Evolutionary conservation across 2,113 vertebrate genomes (phyloP).

Genomic region (Erinaceus europaeus): DNA sequence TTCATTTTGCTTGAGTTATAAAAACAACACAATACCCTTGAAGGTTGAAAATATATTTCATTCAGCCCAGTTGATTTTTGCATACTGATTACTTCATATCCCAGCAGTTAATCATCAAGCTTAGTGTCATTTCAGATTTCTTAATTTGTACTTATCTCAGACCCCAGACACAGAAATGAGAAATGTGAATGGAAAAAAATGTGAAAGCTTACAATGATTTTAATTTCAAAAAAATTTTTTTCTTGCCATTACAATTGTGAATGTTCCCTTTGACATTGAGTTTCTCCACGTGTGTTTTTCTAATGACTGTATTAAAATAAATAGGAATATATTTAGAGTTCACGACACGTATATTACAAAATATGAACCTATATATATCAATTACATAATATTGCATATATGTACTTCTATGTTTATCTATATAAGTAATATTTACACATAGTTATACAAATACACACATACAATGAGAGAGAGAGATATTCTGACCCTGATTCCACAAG

Average conservation of each 20-base stretch:
- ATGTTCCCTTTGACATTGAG: slow-evolving; percentile 17
- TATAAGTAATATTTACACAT: not conserved
- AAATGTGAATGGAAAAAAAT: slow-evolving; percentile 4
- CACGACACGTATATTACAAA: not conserved
- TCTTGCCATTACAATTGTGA: not conserved
- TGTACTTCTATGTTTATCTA: not conserved
- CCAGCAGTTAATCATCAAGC: slow-evolving; percentile 58
- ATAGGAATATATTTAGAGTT: not conserved
- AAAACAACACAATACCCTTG: slow-evolving; percentile 48
- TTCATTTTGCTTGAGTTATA: slow-evolving; percentile 23
- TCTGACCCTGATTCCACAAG: not conserved
- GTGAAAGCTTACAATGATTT: slow-evolving; percentile 31
- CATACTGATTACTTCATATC: slow-evolving; percentile 53
- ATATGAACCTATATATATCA: not conserved
- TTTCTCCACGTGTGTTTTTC: not conserved
- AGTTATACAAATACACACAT: not conserved
- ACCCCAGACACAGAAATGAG: slow-evolving; percentile 13
- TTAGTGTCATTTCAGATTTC: slow-evolving; percentile 48
- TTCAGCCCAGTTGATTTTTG: slow-evolving; percentile 49
- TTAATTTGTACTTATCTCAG: slow-evolving; percentile 65
- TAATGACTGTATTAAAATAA: not conserved
- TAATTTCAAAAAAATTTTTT: slow-evolving; percentile 2
- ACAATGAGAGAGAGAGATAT: not conserved
- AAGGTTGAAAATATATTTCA: slow-evolving; percentile 49
- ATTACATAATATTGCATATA: not conserved